phyloP scores from a whole-genome alignment of 2,888 invertebrate genomes.

The Stenurella melanura region DNA sequence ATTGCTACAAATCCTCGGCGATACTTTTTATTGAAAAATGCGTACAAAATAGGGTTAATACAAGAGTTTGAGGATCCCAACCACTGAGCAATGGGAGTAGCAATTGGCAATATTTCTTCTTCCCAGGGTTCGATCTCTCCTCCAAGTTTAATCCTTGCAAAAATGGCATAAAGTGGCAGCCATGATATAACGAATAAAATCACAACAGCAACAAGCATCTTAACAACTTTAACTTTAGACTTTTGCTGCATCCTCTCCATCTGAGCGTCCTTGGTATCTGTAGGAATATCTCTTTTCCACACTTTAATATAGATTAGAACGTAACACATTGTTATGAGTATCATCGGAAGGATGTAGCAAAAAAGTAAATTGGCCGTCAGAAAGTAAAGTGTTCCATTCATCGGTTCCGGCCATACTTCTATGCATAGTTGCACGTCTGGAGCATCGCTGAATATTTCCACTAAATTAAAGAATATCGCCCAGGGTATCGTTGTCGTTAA shows the following conservation, averaged over 20 bases:
- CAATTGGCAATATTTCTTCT: conserved; percentile 85
- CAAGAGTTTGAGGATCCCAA: conserved; percentile 95
- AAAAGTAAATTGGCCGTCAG: conserved; percentile 91
- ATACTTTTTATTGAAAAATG: conserved; percentile 96
- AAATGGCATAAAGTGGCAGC: conserved; percentile 93
- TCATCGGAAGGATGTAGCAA: conserved; percentile 93
- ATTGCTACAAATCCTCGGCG: conserved; percentile 92
- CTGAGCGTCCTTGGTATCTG: conserved; percentile 92
- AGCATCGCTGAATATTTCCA: conserved; percentile 82
- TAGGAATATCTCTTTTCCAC: conserved; percentile 90
- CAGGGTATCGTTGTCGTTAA: conserved; percentile 90
- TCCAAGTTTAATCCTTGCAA: conserved; percentile 89
- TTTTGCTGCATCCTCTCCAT: conserved; percentile 95
- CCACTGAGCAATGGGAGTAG: conserved; percentile 94
- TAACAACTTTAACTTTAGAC: conserved; percentile 95
- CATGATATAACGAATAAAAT: conserved; percentile 95
- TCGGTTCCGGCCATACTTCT: conserved; percentile 90
- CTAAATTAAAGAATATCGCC: conserved; percentile 92
- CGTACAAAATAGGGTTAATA: conserved; percentile 95
- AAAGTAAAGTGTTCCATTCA: conserved; percentile 90
- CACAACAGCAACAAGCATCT: conserved; percentile 95
- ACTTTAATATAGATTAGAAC: conserved; percentile 92
- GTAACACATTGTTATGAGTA: conserved; percentile 93
- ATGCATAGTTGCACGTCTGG: conserved; percentile 86
- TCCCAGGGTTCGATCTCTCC: conserved; percentile 85